Evolutionary conservation across 1,140 invertebrate species (phyloP).

Genomic region (Heterodera carotae): DNA sequence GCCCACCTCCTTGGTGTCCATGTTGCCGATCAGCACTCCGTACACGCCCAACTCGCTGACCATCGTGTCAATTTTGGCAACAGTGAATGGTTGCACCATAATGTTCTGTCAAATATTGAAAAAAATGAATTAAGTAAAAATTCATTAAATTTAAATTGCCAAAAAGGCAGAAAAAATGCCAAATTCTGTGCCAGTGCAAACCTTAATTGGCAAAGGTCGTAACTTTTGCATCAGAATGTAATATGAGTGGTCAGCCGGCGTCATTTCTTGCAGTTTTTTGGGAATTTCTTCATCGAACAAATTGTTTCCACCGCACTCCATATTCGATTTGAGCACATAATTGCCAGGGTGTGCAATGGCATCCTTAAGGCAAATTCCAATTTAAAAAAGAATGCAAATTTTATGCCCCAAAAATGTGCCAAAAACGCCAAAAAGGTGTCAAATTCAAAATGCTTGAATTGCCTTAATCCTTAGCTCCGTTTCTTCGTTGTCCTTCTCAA

Average conservation of each 20-base stretch:
- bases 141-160: neutral
- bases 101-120: neutral
- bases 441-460: neutral
- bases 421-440: too few species aligned
- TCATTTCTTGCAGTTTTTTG: neutral
- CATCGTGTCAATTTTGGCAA: neutral
- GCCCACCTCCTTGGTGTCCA: neutral
- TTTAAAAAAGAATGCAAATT: constrained; percentile 6
- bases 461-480: neutral
- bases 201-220: neutral
- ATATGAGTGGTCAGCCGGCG: neutral
- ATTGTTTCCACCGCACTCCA: neutral
- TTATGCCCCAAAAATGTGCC: too few species aligned
- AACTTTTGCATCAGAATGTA: neutral
- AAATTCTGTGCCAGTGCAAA: too few species aligned
- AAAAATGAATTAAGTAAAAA: neutral
- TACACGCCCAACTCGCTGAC: neutral
- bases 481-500: neutral
- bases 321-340: neutral
- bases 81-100: neutral
- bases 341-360: neutral
- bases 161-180: too few species aligned
- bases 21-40: neutral
- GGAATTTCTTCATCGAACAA: neutral
- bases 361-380: neutral